These are phyloP conservation scores for Escarpia spicata DNA, from an alignment of 2,888 invertebrate genomes.

Conservation along the genomic window DNA sequence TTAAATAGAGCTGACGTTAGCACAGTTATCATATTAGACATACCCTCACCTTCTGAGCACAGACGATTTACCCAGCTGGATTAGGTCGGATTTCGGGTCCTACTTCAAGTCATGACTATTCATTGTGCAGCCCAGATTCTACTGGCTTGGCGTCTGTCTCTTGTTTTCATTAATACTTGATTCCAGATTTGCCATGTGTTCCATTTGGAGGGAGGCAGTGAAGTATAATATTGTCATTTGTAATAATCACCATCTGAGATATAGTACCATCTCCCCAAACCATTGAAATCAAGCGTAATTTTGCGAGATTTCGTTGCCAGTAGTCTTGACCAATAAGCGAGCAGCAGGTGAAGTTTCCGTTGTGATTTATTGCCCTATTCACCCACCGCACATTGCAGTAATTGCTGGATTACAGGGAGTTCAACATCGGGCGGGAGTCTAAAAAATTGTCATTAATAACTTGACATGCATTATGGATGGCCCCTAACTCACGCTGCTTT, in stretches of 20 bases:
- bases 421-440: too few relatives aligned
- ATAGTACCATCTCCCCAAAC: too few relatives aligned
- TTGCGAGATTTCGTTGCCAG: too few relatives aligned
- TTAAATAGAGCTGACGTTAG: not conserved
- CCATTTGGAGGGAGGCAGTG: not conserved
- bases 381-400: too few relatives aligned
- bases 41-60: not conserved
- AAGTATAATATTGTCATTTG: not conserved
- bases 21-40: not conserved
- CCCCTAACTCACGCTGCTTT: too few relatives aligned
- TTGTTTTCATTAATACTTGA: not conserved
- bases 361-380: too few relatives aligned
- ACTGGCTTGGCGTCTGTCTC: not conserved
- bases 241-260: not conserved
- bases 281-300: too few relatives aligned
- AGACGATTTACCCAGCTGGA: not conserved
- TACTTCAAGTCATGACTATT: not conserved
- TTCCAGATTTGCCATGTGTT: not conserved
- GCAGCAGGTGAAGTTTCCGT: too few relatives aligned
- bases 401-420: not conserved
- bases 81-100: not conserved
- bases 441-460: too few relatives aligned
- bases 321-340: too few relatives aligned
- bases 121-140: not conserved
- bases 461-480: too few relatives aligned